These are phyloP conservation scores for Diachasmimorpha longicaudata DNA, from an alignment of 1,140 invertebrate genomes.

Conservation along the genomic window DNA sequence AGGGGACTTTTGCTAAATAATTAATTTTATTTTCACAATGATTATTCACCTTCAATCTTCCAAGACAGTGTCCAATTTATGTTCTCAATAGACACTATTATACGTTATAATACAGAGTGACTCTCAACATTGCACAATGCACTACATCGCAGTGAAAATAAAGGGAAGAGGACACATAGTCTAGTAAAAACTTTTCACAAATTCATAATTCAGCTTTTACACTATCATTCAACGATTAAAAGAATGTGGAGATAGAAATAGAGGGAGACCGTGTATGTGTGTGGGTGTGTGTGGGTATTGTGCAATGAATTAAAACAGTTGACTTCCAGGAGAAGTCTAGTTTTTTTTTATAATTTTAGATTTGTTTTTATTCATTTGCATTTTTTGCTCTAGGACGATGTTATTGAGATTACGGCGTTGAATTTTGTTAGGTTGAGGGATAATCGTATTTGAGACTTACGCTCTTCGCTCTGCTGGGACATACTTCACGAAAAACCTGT, in stretches of 20 bases:
- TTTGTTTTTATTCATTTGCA: constrained; percentile 16
- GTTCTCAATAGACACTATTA: not conserved
- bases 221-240: constrained; percentile 3
- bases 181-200: not conserved
- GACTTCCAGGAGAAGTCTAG: not conserved
- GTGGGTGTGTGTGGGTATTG: constrained; percentile 15
- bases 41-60: not conserved
- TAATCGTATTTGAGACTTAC: constrained; percentile 65
- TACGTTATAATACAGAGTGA: not conserved
- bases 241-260: not conserved
- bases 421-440: constrained; percentile 53
- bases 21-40: not conserved
- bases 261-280: too few relatives aligned
- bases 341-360: not conserved
- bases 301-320: constrained; percentile 3
- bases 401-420: constrained; percentile 46
- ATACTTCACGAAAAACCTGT: constrained; percentile 68
- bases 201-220: not conserved
- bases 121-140: not conserved
- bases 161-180: not conserved
- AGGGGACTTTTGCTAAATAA: not conserved
- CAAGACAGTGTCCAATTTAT: not conserved
- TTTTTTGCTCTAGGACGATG: constrained; percentile 33
- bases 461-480: constrained; percentile 68
- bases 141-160: not conserved